Evolutionary conservation across 1,140 invertebrate genomes (phyloP).

Genomic region (Calliphora vicina): DNA sequence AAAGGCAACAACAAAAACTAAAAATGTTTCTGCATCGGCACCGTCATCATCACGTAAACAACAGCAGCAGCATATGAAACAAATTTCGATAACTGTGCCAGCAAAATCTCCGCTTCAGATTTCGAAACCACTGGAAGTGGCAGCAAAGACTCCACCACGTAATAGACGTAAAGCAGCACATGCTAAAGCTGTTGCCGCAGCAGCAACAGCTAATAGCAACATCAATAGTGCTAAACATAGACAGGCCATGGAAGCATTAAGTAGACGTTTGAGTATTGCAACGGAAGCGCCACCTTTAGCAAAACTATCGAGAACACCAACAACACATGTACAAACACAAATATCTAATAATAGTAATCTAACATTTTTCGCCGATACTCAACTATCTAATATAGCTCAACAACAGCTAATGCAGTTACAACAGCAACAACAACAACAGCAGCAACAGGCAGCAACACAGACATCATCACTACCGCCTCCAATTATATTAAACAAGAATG

Average conservation of each 20-base stretch:
- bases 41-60: conserved; percentile 7
- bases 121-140: not conserved
- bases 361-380: not conserved
- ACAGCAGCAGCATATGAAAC: conserved; percentile 7
- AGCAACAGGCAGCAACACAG: conserved; percentile 31
- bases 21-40: conserved; percentile 41
- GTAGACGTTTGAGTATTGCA: not conserved
- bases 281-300: not conserved
- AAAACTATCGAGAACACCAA: not conserved
- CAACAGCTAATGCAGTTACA: conserved; percentile 24
- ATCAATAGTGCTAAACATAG: not conserved
- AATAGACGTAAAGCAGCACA: conserved; percentile 24
- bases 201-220: not conserved
- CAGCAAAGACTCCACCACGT: conserved; percentile 4
- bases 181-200: not conserved
- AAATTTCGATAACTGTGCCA: not conserved
- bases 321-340: conserved; percentile 6
- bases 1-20: conserved; percentile 33
- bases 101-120: not conserved
- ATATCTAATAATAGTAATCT: not conserved
- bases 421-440: conserved; percentile 37
- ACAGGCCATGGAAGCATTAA: not conserved
- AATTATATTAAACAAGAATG: conserved; percentile 15
- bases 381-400: conserved; percentile 14
- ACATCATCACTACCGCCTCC: conserved; percentile 31